Base-by-base conservation (phyloP, 2,888 invertebrate genomes). In the Epinotia ramella region DNA sequence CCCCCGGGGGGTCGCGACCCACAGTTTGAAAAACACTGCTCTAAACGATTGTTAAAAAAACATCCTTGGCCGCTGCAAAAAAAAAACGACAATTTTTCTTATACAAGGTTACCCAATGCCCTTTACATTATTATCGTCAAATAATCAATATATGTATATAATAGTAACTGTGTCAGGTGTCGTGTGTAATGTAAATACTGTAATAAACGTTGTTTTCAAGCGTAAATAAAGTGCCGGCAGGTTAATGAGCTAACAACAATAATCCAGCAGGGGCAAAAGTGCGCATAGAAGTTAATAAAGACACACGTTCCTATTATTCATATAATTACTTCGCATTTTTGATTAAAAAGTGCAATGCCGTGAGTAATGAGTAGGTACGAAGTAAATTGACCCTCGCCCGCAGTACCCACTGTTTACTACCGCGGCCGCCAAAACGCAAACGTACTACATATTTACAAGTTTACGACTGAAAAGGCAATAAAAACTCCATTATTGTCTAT, bases 401-500 rank as follows among this genome's bases (percentile, higher is more conserved):
- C 59, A 53, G 69, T 69, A 69, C 53, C 63, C 59, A 49, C 69
- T 64, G 70, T 75, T 75, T 53, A 68, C 40, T 16, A 33, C 9
- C 18, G 57, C 16, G 20, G 57, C 68, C 40, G 67, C 40, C 33
- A 57, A 68, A 68, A 57, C 40, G 44, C 44, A 67, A 69, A 77
- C 77, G 78, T 79, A 82, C 83, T 82, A 79, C 77, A 80, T 81
- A 84, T 84, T 84, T 79, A 82, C 82, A 81, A 84, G 83, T 87
- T 87, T 86, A 85, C 80, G 73, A 63, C 70, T 67, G 73, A 78
- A 78, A 79, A 83, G 71, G 81, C 79, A 82, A 85, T 88, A 87
- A 88, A 87, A 87, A 81, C 46, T 83, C 81, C 84, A 86, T 87
- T 84, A 85, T 85, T 85, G 83, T 85, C 83, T 83, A 77, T 84